Evolutionary conservation across 2,113 vertebrate species (phyloP), one percentile per base, ranked within the genome.

Genomic region (Rhabdomys dilectus): DNA sequence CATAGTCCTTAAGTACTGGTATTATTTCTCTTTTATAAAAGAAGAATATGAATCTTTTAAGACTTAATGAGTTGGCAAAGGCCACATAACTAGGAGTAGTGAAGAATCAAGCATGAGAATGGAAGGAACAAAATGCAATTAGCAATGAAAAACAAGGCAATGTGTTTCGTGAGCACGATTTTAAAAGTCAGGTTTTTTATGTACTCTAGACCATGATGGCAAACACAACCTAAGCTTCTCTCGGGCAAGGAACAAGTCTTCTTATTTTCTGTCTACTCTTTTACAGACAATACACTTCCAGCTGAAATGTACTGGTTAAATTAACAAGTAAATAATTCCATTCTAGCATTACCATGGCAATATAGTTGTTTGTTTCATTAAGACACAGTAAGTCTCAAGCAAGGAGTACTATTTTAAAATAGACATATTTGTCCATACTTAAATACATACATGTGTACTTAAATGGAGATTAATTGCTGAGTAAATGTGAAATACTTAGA

Each of bases 1-100:
- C 68, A 94, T 85, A 88, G 29, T 31, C 85, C 7, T 31, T 60
- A 42, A 89, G n/a, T 21, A 42, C 36, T 78, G 24, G 66, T 81
- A 81, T 58, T 87, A 39, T 72, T 87, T 86, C 29, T 78, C 17
- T 78, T 92, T 92, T 72, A 19, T 17, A 96, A 82, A 92, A 31
- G 31, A 92, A 68, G 17, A 73, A 64, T n/a, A 34, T 70, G 26
- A 81, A 89, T n/a, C 48, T 89, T 62, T 70, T 15, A 36, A 60
- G 2, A 13, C n/a, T 64, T 93, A 91, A 89, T 78, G n/a, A 92
- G 86, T 39, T 89, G 72, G 42, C 21, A 39, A 77, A 68, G 51
- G 19, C n/a, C 66, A 85, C 10, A 21, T 8, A 82, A 88, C 16
- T 45, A 29, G 53, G 80, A 92, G 70, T 29, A 24, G 1, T 45